These are phyloP conservation scores for Hoplias malabaricus DNA, from an alignment of 2,113 vertebrate genomes.

Conservation along the genomic window DNA sequence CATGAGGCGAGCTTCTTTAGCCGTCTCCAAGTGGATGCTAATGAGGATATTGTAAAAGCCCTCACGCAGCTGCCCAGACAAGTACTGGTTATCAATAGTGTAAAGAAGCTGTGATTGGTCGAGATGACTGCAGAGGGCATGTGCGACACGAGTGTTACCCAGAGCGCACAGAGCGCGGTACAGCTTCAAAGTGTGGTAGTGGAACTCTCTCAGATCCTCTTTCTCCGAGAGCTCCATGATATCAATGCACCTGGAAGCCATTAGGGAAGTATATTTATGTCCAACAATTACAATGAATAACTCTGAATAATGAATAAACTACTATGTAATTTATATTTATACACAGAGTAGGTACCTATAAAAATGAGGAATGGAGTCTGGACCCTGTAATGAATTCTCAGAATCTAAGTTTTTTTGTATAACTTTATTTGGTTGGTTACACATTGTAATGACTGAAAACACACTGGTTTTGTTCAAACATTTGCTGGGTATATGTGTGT, in stretches of 20 bases:
- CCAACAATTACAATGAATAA: neutral
- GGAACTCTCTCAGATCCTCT: conserved; percentile 89
- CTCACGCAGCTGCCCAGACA: conserved; percentile 89
- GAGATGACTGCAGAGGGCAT: conserved; percentile 92
- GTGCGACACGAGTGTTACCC: conserved; percentile 92
- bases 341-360: no score
- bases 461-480: no score
- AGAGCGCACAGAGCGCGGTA: conserved; percentile 91
- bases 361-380: no score
- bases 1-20: conserved; percentile 92
- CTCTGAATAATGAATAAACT: no score
- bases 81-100: conserved; percentile 91
- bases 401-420: no score
- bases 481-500: no score
- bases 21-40: conserved; percentile 90
- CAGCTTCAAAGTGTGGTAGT: conserved; percentile 92
- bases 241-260: conserved; percentile 84
- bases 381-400: no score
- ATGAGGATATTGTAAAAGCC: conserved; percentile 96
- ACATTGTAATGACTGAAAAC: no score
- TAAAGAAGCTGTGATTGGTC: conserved; percentile 92
- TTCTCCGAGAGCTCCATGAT: conserved; percentile 92
- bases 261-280: neutral
- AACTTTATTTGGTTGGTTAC: no score
- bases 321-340: no score